These are phyloP conservation scores for Octomys mimax DNA, from an alignment of 2,797 vertebrate genomes.

Conservation along the genomic window DNA sequence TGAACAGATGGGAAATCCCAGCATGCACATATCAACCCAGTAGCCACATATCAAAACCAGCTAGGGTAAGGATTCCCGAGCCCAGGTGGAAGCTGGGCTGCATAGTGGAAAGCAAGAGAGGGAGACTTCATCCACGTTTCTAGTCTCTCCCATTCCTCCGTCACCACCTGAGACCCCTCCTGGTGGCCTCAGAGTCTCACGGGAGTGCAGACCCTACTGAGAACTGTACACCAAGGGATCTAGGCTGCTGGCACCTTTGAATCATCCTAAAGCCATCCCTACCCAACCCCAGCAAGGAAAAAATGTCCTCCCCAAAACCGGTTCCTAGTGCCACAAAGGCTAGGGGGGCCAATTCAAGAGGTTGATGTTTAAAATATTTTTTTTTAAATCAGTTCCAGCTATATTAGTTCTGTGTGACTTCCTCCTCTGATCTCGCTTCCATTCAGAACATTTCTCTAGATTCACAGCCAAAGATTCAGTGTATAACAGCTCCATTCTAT, in stretches of 20 bases:
- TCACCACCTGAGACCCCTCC: neutral
- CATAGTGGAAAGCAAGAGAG: neutral
- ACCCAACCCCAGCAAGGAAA: neutral
- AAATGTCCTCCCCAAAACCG: neutral
- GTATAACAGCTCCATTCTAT: neutral
- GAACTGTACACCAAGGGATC: neutral
- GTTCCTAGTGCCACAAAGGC: neutral
- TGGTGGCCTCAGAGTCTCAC: neutral
- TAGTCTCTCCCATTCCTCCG: neutral
- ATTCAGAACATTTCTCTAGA: neutral
- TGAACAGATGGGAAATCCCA: neutral
- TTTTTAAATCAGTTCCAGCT: neutral
- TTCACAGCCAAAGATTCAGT: neutral
- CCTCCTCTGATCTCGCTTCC: conserved; percentile 15
- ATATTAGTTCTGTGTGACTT: conserved; percentile 48
- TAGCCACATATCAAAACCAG: neutral
- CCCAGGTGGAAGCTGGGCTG: neutral
- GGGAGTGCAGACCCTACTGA: neutral
- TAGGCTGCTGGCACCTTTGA: neutral
- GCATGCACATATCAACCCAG: neutral
- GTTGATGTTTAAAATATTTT: neutral
- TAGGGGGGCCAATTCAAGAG: neutral
- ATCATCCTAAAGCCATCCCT: neutral
- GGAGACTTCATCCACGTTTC: neutral
- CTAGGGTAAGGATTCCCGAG: neutral